These are phyloP conservation scores for Eumaeus atala DNA, from an alignment of 1,140 invertebrate genomes.

Conservation along the genomic window DNA sequence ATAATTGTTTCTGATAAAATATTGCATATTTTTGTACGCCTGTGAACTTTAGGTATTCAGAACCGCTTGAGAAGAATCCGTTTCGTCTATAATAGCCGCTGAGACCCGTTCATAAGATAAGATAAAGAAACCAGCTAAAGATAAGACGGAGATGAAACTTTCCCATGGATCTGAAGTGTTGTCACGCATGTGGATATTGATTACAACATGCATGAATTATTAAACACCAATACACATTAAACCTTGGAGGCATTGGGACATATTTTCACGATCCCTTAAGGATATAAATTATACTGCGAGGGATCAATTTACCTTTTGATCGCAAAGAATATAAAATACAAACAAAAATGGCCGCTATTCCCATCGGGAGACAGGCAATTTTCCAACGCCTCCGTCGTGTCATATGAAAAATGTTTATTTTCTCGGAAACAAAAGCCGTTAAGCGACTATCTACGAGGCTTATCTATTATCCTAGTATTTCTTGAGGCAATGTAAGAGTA, in stretches of 20 bases:
- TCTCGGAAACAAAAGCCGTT: constrained; percentile 53
- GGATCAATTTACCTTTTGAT: constrained; percentile 38
- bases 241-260: neutral
- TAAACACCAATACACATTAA: neutral
- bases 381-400: constrained; percentile 32
- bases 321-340: constrained; percentile 26
- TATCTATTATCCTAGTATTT: constrained; percentile 52
- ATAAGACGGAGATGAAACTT: too few relatives aligned
- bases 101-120: neutral
- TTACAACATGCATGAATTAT: constrained; percentile 1
- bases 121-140: too few relatives aligned
- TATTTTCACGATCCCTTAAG: constrained; percentile 29
- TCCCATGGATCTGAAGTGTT: neutral
- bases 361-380: constrained; percentile 42
- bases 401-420: constrained; percentile 57
- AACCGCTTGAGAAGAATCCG: too few relatives aligned
- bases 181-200: neutral
- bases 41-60: too few relatives aligned
- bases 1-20: too few relatives aligned
- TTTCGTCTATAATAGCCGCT: too few relatives aligned
- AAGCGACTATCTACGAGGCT: constrained; percentile 46
- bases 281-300: constrained; percentile 40
- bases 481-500: constrained; percentile 56
- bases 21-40: too few relatives aligned
- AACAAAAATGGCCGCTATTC: constrained; percentile 42